Percentiles rank a stretch among this genome's conserved stretches.
These are phyloP conservation scores for Enteromius radiatus DNA, from an alignment of 2,797 vertebrate species.

Conservation along the genomic window DNA sequence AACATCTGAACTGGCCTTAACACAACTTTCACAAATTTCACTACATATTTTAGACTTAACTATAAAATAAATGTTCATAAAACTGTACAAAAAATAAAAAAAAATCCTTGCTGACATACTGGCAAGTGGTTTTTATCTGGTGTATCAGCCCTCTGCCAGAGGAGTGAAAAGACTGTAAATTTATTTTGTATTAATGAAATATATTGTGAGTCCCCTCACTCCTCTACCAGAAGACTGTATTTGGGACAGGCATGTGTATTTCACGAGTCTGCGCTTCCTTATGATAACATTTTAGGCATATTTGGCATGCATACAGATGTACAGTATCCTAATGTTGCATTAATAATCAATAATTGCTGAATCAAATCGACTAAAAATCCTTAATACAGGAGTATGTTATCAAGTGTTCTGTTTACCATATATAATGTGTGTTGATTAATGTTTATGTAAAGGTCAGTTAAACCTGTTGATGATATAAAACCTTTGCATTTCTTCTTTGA, in stretches of 20 bases:
- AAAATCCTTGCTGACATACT: neutral
- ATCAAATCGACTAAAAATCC: neutral
- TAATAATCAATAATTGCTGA: neutral
- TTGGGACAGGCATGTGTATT: neutral
- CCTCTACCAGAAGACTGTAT: neutral
- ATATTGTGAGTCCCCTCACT: neutral
- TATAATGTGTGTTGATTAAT: neutral
- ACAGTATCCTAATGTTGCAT: no score
- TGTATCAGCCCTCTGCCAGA: neutral
- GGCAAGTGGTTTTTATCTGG: neutral
- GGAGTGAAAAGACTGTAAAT: neutral
- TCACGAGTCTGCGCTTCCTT: no score
- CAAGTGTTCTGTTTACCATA: no score
- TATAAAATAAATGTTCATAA: neutral
- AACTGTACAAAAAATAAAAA: neutral
- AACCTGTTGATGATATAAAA: neutral
- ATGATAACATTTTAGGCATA: no score
- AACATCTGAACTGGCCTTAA: neutral
- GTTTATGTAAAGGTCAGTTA: neutral
- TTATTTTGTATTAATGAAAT: neutral
- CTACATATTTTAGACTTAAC: neutral
- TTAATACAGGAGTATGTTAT: neutral
- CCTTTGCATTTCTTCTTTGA: neutral
- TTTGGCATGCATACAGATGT: no score
- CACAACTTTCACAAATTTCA: neutral